Evolutionary conservation across 53 echinoderm and acorn worm genomes (phyloP).

Genomic region (Patiria pectinifera): DNA sequence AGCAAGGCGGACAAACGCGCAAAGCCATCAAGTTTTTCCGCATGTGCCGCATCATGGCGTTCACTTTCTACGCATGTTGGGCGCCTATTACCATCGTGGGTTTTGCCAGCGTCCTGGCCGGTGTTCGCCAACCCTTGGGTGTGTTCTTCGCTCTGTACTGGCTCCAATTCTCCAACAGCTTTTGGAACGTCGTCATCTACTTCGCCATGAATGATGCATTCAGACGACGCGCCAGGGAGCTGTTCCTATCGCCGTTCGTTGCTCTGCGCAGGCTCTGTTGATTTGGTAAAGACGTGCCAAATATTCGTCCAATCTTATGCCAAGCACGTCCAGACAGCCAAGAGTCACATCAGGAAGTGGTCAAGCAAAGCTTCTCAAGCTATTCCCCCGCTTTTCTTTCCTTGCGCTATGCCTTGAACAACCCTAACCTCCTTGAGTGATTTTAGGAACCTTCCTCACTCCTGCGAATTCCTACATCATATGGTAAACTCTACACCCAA

Average conservation of each 20-base stretch:
- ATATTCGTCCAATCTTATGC: no score
- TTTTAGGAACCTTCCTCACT: no score
- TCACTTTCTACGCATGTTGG: conserved; percentile 48
- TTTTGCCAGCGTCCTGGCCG: not conserved
- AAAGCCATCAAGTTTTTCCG: conserved; percentile 24
- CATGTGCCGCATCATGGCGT: conserved; percentile 15
- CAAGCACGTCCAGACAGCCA: no score
- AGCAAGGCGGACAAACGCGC: not conserved
- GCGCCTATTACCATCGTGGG: conserved; percentile 21
- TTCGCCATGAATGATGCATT: conserved; percentile 24
- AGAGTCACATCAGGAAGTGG: no score
- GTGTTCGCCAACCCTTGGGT: not conserved
- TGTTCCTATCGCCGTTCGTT: not conserved
- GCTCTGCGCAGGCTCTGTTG: no score
- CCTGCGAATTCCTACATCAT: no score
- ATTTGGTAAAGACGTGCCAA: no score
- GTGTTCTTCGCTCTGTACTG: conserved; percentile 35
- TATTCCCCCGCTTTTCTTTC: no score
- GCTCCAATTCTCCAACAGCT: conserved; percentile 44
- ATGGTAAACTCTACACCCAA: no score
- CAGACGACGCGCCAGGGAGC: not conserved
- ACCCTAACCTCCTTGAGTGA: no score
- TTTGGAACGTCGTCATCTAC: conserved; percentile 62
- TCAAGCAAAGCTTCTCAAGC: no score
- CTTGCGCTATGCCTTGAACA: no score